phyloP scores from a whole-genome alignment of 2,113 vertebrate genomes.

The Cebidichthys violaceus region DNA sequence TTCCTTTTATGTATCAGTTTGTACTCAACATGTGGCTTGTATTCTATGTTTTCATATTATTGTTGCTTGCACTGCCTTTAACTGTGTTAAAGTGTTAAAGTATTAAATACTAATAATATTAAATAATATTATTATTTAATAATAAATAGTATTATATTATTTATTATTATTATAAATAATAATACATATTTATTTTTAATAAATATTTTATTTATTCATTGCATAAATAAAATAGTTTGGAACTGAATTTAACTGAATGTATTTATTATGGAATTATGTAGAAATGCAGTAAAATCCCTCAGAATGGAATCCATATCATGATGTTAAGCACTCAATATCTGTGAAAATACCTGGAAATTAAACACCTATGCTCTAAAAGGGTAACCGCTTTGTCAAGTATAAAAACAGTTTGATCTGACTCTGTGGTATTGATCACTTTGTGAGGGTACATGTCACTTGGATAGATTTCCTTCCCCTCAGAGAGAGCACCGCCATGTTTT shows the following conservation, averaged over 20 bases:
- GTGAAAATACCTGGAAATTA: background rate
- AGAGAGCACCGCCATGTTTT: constrained; percentile 15
- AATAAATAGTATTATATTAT: no score
- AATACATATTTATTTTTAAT: no score
- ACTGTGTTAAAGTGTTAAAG: no score
- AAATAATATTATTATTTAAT: no score
- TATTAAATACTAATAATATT: no score
- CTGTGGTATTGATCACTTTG: constrained; percentile 30
- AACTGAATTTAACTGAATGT: constrained; percentile 8
- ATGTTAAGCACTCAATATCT: background rate
- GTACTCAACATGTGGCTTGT: no score
- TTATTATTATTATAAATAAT: no score
- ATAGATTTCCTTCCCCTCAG: constrained; percentile 40
- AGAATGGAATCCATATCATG: background rate
- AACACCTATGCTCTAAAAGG: background rate
- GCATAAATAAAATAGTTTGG: background rate
- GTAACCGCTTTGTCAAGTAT: background rate
- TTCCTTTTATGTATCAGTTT: background rate
- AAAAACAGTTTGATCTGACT: constrained; percentile 15
- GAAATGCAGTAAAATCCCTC: background rate
- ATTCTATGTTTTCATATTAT: background rate
- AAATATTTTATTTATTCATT: no score
- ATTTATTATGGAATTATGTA: background rate
- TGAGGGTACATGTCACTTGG: constrained; percentile 27
- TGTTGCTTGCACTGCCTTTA: background rate